Base-by-base conservation (phyloP, 2,797 vertebrate genomes). In the Cuniculus paca region DNA sequence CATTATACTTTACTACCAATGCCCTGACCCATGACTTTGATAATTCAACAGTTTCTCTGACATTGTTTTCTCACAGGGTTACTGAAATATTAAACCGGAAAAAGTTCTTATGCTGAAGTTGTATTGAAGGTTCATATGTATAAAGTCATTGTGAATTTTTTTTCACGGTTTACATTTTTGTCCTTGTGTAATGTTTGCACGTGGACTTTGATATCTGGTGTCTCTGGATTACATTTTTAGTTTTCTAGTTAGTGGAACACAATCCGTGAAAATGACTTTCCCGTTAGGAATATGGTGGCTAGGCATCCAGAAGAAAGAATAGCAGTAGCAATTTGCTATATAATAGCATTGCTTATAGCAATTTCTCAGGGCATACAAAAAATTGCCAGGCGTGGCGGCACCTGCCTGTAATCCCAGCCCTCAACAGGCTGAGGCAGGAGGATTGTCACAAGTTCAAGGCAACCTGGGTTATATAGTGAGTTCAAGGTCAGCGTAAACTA, bases 121-220 rank as follows among this genome's bases (percentile, higher is more conserved):
- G n/a, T 74, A 72, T 78, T 50, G n/a, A 90, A 91, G 68, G 36
- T 58, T 45, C 20, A 58, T 5, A 0, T 9, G 31, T 74, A 52
- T 68, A 74, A 58, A 90, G 56, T 20, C 52, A 52, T 94, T n/a
- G 91, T 56, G 36, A 93, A 85, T 78, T 68, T n/a, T 61, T 75
- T 61, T 42, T 45, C 68, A n/a, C 20, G 48, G n/a, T 88, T 79
- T 61, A 50, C 6, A 26, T 81, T 92, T 90, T 70, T 90, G 74
- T 61, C 52, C 85, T 85, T 75, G 34, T 65, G 7, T 78, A 72
- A 58, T 9, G 0, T 83, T 78, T 84, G 42, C 56, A 9, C 31
- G 13, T 78, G 54, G 54, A 20, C 28, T 83, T 90, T 95, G 56
- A 2, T 84, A 42, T 79, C n/a, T 75, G 36, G 12, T 45, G 5